Conservation (phyloP, 1,140 invertebrate species). For the Euwallacea similis region DNA sequence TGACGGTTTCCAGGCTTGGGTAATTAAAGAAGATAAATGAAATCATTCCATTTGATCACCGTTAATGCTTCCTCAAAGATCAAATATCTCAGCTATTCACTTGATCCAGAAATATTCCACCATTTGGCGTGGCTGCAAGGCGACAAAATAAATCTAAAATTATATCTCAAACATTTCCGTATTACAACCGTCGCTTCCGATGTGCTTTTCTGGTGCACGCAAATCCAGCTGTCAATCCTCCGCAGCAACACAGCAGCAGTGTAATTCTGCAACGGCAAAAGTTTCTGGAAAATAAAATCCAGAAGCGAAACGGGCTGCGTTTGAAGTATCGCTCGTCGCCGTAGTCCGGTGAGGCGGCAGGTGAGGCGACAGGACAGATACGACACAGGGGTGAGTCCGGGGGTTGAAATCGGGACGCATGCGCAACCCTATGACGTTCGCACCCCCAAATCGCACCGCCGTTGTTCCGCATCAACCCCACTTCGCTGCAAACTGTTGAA, state of each 20-base stretch:
- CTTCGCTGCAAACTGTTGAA: conserved; percentile 50
- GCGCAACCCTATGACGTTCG: conserved; percentile 49
- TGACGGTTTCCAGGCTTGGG: too few relatives aligned
- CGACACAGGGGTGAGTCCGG: conserved; percentile 33
- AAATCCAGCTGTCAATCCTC: conserved; percentile 33
- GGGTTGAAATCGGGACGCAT: conserved; percentile 25
- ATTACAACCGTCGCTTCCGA: conserved; percentile 12
- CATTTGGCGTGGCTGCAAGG: not conserved
- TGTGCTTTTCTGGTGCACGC: conserved; percentile 15
- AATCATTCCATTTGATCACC: too few relatives aligned
- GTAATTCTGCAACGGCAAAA: conserved; percentile 27
- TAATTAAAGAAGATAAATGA: too few relatives aligned
- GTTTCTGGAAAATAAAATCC: conserved; percentile 35
- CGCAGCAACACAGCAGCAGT: not conserved
- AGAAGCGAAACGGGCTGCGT: conserved; percentile 23
- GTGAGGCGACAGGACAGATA: conserved; percentile 46
- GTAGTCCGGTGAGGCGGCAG: conserved; percentile 44
- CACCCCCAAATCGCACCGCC: conserved; percentile 43
- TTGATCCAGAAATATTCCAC: conserved; percentile 5
- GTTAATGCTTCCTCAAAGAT: too few relatives aligned
- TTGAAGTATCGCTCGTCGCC: conserved; percentile 36
- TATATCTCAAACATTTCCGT: conserved; percentile 12
- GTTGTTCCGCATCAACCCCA: conserved; percentile 50
- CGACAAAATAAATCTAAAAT: conserved; percentile 10
- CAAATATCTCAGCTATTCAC: not conserved